Conservation (phyloP, 2,797 vertebrate genomes). For the Lophotriccus pileatus region DNA sequence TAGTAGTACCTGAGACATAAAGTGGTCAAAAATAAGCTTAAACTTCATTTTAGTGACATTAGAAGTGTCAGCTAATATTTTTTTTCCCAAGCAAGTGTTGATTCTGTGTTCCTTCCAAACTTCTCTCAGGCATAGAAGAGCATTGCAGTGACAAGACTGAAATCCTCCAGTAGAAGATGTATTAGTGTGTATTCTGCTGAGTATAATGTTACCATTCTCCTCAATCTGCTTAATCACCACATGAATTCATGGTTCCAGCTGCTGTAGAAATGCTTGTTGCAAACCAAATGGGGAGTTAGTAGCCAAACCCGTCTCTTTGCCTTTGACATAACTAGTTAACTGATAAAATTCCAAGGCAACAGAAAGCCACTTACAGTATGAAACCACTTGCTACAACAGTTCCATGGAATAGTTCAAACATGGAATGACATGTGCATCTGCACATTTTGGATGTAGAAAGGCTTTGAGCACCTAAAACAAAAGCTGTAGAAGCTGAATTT, state of each 20-base stretch:
- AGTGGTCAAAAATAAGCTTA: not conserved
- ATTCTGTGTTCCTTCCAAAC: not conserved
- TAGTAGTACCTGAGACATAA: not conserved
- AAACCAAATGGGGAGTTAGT: not conserved
- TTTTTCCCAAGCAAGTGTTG: not conserved
- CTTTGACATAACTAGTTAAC: not conserved
- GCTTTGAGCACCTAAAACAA: not conserved
- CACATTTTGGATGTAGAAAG: not conserved
- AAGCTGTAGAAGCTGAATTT: not conserved
- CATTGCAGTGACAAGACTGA: not conserved
- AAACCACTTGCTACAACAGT: not conserved
- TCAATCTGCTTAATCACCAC: not conserved
- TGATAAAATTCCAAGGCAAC: not conserved
- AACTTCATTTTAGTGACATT: not conserved
- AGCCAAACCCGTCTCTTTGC: not conserved
- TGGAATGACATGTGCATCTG: not conserved
- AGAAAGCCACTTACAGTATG: not conserved
- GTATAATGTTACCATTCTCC: not conserved
- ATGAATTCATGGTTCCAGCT: not conserved
- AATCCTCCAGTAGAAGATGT: not conserved
- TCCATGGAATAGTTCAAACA: not conserved
- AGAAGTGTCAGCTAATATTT: not conserved
- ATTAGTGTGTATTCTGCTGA: not conserved
- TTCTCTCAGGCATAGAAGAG: not conserved
- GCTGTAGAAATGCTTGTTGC: fast-evolving